A percentile compares a stretch with the other conserved stretches of the same genome.
These are phyloP conservation scores for Selenia dentaria DNA, from an alignment of 2,888 invertebrate species.

Conservation along the genomic window DNA sequence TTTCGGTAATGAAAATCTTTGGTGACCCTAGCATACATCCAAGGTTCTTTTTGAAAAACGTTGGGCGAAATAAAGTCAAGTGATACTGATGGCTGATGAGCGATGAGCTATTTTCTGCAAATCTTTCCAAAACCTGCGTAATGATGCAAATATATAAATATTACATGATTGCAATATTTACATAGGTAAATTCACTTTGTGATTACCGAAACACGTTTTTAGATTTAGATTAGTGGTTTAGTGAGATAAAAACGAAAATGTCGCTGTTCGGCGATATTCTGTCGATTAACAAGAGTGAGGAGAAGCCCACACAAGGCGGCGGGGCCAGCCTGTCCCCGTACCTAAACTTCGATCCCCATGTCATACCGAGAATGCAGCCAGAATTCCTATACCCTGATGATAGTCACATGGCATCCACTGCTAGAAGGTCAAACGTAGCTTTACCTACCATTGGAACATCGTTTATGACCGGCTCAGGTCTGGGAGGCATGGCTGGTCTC, in stretches of 20 bases:
- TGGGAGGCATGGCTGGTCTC: constrained; percentile 94
- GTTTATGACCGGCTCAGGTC: constrained; percentile 93
- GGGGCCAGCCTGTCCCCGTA: constrained; percentile 89
- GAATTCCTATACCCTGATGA: constrained; percentile 98
- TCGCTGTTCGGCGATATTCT: constrained; percentile 77
- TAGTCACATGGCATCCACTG: constrained; percentile 93
- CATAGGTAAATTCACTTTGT: constrained; percentile 58
- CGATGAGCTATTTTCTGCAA: too few relatives aligned
- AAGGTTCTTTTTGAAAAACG: too few relatives aligned
- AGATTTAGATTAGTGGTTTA: constrained; percentile 57
- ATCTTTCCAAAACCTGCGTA: too few relatives aligned
- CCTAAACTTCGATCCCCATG: constrained; percentile 95
- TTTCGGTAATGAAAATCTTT: too few relatives aligned
- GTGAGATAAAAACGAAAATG: constrained; percentile 60
- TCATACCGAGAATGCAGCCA: constrained; percentile 93
- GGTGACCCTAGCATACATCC: too few relatives aligned
- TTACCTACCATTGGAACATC: constrained; percentile 97
- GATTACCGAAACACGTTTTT: constrained; percentile 60
- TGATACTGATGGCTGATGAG: too few relatives aligned
- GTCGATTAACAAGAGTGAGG: constrained; percentile 69
- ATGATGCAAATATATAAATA: too few relatives aligned
- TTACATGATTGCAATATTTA: too few relatives aligned
- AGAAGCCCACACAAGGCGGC: constrained; percentile 55
- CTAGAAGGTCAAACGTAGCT: constrained; percentile 94
- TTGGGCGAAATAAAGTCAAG: too few relatives aligned